Evolutionary conservation across 2,113 vertebrate species (phyloP).

Genomic region (Grus americana): DNA sequence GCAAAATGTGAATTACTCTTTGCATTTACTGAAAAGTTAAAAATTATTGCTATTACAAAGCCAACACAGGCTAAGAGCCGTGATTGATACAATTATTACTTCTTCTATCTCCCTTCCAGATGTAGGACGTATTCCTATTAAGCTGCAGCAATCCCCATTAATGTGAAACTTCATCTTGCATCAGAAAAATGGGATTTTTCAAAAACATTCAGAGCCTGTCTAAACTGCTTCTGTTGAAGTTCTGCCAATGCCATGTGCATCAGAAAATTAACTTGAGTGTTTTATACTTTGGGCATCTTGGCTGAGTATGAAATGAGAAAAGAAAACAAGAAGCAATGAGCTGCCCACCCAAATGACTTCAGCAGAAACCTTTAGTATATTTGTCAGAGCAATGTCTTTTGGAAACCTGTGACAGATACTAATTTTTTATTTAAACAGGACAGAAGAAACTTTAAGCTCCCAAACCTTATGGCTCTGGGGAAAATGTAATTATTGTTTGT

Average conservation of each 20-base stretch:
- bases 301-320: neutral
- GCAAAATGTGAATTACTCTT: neutral
- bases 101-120: neutral
- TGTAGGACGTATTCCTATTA: neutral
- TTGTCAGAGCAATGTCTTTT: neutral
- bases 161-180: neutral
- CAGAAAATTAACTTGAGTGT: neutral
- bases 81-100: neutral
- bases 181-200: neutral
- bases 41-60: neutral
- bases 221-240: neutral
- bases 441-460: neutral
- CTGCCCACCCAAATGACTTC: neutral
- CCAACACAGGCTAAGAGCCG: fast-evolving
- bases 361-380: neutral
- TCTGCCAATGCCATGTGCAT: neutral
- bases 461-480: neutral
- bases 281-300: neutral
- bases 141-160: neutral
- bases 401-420: neutral
- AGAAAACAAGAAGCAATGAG: neutral
- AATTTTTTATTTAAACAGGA: neutral
- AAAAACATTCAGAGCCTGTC: neutral
- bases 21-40: neutral
- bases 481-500: neutral